These are phyloP conservation scores for Geotrypetes seraphini DNA, from an alignment of 2,797 vertebrate species.

Conservation along the genomic window DNA sequence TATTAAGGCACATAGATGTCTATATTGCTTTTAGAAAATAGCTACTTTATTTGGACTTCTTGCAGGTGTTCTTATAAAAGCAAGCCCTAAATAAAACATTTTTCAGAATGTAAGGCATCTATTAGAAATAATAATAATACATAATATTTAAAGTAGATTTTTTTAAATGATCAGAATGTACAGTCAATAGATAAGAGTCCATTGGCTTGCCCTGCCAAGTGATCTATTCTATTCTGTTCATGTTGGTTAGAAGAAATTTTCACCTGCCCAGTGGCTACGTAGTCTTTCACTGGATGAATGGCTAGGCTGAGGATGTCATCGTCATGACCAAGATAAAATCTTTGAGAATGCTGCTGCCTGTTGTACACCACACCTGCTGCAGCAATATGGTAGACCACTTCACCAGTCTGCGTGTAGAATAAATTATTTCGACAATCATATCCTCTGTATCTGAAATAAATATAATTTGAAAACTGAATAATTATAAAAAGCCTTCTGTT, in stretches of 20 bases:
- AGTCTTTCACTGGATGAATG: conserved; percentile 86
- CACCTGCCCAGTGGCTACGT: conserved; percentile 84
- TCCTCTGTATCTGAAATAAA: conserved; percentile 75
- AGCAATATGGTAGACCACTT: conserved; percentile 87
- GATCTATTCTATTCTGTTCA: neutral
- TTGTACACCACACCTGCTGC: conserved; percentile 80
- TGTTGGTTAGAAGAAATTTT: neutral
- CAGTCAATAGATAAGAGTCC: neutral
- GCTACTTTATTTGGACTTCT: too few species aligned
- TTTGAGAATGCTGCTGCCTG: conserved; percentile 76
- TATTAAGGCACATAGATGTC: too few species aligned
- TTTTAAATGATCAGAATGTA: neutral
- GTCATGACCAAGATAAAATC: conserved; percentile 86
- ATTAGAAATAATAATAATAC: too few species aligned
- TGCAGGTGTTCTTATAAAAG: too few species aligned
- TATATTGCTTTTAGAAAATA: too few species aligned
- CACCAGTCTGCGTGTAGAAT: conserved; percentile 84
- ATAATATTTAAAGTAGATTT: neutral
- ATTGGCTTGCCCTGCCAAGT: neutral
- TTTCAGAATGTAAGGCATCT: too few species aligned
- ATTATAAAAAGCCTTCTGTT: too few species aligned
- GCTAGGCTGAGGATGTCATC: conserved; percentile 86
- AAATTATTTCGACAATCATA: conserved; percentile 93
- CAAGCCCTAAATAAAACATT: too few species aligned
- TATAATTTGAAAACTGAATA: too few species aligned